These are phyloP conservation scores for Sycophaga agraensis DNA, from an alignment of 1,140 invertebrate genomes.

Conservation along the genomic window DNA sequence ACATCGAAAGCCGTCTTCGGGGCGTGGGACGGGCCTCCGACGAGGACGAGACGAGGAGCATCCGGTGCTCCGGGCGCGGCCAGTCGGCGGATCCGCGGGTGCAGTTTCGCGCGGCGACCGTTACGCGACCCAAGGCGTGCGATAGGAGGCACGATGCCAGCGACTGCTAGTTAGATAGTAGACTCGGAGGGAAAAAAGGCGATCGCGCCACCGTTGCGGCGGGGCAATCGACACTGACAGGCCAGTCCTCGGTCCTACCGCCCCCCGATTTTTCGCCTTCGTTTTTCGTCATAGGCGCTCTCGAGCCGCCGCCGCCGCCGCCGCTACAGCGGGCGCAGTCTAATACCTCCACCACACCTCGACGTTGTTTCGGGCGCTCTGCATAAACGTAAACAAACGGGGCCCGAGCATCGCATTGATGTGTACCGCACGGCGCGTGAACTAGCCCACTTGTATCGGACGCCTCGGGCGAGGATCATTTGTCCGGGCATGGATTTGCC, in stretches of 20 bases:
- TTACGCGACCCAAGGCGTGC: not conserved
- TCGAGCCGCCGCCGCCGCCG: no score
- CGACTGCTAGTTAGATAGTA: no score
- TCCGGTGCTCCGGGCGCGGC: no score
- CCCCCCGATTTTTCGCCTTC: not conserved
- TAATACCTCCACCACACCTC: no score
- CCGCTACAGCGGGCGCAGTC: no score
- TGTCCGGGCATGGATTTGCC: not conserved
- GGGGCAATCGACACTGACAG: not conserved
- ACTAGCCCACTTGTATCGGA: no score
- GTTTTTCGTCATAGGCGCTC: not conserved
- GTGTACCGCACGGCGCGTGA: no score
- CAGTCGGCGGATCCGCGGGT: no score
- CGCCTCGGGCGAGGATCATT: no score
- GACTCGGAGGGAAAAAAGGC: not conserved
- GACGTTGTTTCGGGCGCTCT: not conserved
- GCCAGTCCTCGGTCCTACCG: no score
- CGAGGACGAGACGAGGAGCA: no score
- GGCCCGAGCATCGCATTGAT: not conserved
- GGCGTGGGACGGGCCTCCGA: no score
- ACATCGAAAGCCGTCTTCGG: not conserved
- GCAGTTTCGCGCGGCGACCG: not conserved
- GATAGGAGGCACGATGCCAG: not conserved
- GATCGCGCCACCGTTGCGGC: not conserved
- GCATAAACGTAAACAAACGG: conserved; percentile 6